These are phyloP conservation scores for Arothron firmamentum DNA, from an alignment of 2,113 vertebrate genomes.

Conservation along the genomic window DNA sequence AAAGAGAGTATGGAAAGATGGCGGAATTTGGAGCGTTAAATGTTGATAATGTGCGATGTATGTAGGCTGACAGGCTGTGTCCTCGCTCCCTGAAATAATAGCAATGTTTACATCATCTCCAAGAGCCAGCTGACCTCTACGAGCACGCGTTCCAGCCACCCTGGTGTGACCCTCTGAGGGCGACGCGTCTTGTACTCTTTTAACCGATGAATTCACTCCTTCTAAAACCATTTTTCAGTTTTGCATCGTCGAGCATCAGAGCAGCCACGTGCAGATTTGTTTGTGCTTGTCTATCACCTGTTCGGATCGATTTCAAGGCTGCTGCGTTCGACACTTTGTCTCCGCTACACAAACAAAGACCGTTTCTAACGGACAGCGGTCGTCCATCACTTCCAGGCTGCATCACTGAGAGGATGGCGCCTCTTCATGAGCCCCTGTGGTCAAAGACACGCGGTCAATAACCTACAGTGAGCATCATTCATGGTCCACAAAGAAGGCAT, in stretches of 20 bases:
- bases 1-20: neutral
- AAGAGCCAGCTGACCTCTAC: too few relatives aligned
- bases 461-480: conserved; percentile 6
- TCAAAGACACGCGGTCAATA: conserved; percentile 17
- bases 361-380: conserved; percentile 32
- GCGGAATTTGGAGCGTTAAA: conserved; percentile 3
- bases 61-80: neutral
- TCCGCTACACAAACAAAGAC: conserved; percentile 39
- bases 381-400: conserved; percentile 41
- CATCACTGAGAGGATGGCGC: conserved; percentile 4
- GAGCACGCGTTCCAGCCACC: too few relatives aligned
- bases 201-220: too few relatives aligned
- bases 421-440: conserved; percentile 15
- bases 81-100: neutral
- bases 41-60: conserved; percentile 13
- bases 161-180: too few relatives aligned
- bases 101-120: too few relatives aligned
- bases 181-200: too few relatives aligned
- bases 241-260: too few relatives aligned
- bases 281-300: too few relatives aligned
- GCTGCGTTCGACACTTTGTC: too few relatives aligned
- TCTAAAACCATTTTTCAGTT: too few relatives aligned
- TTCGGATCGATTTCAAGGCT: neutral
- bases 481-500: neutral
- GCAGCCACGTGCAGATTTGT: too few relatives aligned